Base-by-base conservation (phyloP, 1,140 invertebrate genomes). In the Eufriesea mexicana region DNA sequence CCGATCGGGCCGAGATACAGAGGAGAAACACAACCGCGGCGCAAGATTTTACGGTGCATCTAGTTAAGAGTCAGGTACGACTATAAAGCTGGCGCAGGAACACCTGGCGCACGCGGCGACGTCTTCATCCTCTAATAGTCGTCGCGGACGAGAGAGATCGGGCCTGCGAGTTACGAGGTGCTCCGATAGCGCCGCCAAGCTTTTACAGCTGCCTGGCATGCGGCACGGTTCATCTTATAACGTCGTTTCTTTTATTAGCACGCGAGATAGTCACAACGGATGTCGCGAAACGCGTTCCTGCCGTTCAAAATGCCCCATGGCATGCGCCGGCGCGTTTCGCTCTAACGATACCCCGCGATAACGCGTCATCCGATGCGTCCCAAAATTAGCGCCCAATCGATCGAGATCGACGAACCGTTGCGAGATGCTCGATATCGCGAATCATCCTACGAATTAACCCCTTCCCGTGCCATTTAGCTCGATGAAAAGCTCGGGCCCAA, bases 121-220 rank as follows among this genome's bases (percentile, higher is more conserved):
- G 79, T 82, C 79, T 82, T 82, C 72, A 82, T 82, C 72, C 68
- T 55, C 47, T 76, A 73, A 80, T 64, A 73, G 45, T 14, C 59
- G 47, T 47, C 25, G 35, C 25, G 12, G 20, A n/a, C 42, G 0
- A 28, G 28, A 35, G 9, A 12, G 35, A 35, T 35, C 35, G 35
- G 35, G 4, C 35, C 35, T 35, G 35, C 1, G 4, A 68, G 67
- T 79, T 83, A 79, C 82, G 57, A 75, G 47, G 54, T 23, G 23
- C n/a, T 54, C 73, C 47, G 70, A 80, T 80, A 68, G 28, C 72
- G 66, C 47, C 20, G 42, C 54, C 42, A 64, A n/a, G 51, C 55
- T 74, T 67, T 78, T 59, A 74, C 64, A 83, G 67, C 71, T 57
- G 74, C 62, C 35, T 54, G 45, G 25, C 77, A 18, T 20, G 55